Conservation (phyloP, 2,888 invertebrate genomes). For the Rotaria magnacalcarata region DNA sequence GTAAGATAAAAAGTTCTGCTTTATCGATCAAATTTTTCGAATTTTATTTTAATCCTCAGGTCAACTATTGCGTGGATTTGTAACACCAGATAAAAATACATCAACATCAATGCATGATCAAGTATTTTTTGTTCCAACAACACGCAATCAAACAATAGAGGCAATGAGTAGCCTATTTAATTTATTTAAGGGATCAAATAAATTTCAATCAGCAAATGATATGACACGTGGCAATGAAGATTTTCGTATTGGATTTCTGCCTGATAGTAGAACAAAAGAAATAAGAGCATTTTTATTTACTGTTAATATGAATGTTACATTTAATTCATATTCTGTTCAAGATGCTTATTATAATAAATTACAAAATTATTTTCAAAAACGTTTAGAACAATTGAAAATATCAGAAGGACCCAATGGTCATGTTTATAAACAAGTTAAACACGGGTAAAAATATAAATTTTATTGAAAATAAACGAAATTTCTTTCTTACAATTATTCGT, state of each 20-base stretch:
- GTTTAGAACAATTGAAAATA: neutral
- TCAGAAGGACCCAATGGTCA: neutral
- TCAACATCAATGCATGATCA: neutral
- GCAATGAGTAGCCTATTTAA: neutral
- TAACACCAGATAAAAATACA: neutral
- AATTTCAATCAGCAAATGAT: neutral
- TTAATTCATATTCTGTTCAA: neutral
- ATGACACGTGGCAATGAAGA: neutral
- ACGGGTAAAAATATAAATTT: neutral
- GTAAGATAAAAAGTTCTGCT: neutral
- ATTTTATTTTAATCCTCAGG: neutral
- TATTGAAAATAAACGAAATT: too few relatives aligned
- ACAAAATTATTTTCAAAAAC: neutral
- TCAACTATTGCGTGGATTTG: neutral
- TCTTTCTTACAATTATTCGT: too few relatives aligned
- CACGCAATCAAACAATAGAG: neutral
- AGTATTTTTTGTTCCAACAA: neutral
- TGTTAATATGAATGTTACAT: constrained; percentile 20
- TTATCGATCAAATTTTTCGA: neutral
- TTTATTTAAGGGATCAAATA: neutral
- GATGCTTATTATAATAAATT: neutral
- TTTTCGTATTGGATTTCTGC: constrained; percentile 5
- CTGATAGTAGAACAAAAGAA: neutral
- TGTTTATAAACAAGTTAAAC: constrained; percentile 33
- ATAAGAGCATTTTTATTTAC: neutral